Percentiles rank a stretch among this genome's conserved stretches.
These are phyloP conservation scores for Ancistrus triradiatus DNA, from an alignment of 2,113 vertebrate genomes.

Conservation along the genomic window DNA sequence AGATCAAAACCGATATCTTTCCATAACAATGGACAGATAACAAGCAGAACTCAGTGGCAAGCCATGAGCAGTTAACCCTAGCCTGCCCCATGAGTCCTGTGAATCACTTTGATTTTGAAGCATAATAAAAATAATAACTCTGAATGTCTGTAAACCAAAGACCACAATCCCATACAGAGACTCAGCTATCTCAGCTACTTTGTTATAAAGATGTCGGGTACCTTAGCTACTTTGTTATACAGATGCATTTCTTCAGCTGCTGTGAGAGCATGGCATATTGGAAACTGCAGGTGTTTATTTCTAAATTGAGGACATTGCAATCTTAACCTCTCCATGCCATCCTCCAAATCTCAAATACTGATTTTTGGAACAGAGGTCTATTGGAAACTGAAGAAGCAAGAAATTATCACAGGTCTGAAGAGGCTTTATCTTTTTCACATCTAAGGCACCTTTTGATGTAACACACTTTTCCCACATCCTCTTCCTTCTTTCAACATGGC, in stretches of 20 bases:
- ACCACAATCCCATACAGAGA: neutral
- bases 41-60: neutral
- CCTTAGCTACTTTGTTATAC: neutral
- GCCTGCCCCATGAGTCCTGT: constrained; percentile 10
- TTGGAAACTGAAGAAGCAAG: constrained; percentile 7
- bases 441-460: constrained; percentile 36
- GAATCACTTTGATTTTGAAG: constrained; percentile 22
- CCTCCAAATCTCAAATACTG: neutral
- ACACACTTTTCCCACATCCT: constrained; percentile 21
- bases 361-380: no score
- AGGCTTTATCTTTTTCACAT: constrained; percentile 35
- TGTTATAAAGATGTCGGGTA: neutral
- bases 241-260: neutral
- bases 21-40: neutral
- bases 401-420: constrained; percentile 36
- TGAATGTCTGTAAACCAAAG: neutral
- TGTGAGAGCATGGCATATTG: no score
- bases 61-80: neutral
- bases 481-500: constrained; percentile 21
- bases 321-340: neutral
- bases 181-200: neutral
- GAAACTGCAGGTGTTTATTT: no score
- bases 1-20: no score
- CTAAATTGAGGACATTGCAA: no score
- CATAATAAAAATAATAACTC: constrained; percentile 24